Percentiles rank a stretch among this genome's conserved stretches.
Evolutionary conservation across 2,888 invertebrate species (phyloP).

Genomic region (Pegoplata infirma): DNA sequence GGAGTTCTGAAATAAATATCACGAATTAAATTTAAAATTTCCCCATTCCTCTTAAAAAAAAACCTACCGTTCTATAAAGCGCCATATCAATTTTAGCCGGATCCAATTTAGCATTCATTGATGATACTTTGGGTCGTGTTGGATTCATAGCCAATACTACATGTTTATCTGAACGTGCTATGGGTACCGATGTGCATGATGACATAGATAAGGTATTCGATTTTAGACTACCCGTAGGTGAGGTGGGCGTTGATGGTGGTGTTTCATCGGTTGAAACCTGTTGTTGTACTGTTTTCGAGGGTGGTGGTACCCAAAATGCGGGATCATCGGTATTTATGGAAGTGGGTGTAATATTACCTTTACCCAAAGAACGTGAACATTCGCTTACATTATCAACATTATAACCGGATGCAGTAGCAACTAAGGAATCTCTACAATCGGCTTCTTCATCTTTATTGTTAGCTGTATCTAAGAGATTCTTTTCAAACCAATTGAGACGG

Average conservation of each 20-base stretch:
- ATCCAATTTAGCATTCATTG: conserved; percentile 83
- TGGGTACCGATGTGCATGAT: conserved; percentile 75
- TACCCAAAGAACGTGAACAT: conserved; percentile 72
- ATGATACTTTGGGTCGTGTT: conserved; percentile 78
- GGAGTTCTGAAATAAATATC: conserved; percentile 68
- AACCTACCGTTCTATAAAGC: conserved; percentile 79
- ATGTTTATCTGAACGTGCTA: conserved; percentile 80
- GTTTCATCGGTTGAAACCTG: conserved; percentile 76
- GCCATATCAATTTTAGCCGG: conserved; percentile 82
- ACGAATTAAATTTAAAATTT: too few species aligned
- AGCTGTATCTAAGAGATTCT: conserved; percentile 80
- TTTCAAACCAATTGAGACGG: conserved; percentile 82
- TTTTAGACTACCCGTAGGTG: conserved; percentile 78
- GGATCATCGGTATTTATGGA: conserved; percentile 77
- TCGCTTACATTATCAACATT: conserved; percentile 78
- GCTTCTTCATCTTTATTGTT: conserved; percentile 76
- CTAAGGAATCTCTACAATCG: conserved; percentile 79
- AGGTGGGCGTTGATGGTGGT: conserved; percentile 78
- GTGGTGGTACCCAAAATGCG: conserved; percentile 79
- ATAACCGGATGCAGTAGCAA: conserved; percentile 74
- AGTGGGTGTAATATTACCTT: conserved; percentile 76
- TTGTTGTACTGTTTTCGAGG: conserved; percentile 70
- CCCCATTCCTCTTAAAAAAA: too few species aligned
- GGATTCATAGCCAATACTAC: conserved; percentile 80
- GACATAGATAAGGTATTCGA: conserved; percentile 77